Evolutionary conservation across 2,113 vertebrate genomes (phyloP), one percentile per base, ranked within the genome.

Genomic region (Hippocampus zosterae): DNA sequence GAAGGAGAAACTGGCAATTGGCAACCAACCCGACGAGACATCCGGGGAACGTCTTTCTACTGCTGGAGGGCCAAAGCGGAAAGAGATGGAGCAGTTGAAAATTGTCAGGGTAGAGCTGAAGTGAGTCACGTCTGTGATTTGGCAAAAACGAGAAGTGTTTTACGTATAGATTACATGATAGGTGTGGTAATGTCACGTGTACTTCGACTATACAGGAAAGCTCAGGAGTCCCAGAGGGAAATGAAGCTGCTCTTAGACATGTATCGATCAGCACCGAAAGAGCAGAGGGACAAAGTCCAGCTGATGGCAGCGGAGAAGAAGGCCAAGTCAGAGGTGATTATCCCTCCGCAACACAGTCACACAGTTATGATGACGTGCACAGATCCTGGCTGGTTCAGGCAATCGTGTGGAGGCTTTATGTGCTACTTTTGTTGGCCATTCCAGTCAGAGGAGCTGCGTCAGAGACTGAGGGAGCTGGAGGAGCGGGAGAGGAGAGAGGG

Each of bases 301-400:
- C 91, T 98, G 3, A 98, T 99, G 97, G 96, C 97, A 67, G 96
- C 97, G 25, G 97, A 99, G 87, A 96, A 95, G 88, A 98, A 97
- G 81, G 85, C 94, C 21, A 98, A 98, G 87, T 95, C 95, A 64
- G 97, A 99, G 95, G 96, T 98, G 87, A 74, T 5, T 16, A 27
- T 5, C 59, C 8, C 19, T 42, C 15, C 18, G 21, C 33, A 72
- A 18, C 8, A 4, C 52, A 60, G 6, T 25, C n/a, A 46, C 29
- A 21, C 18, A 19, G 9, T 21, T 37, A 15, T 23, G 10, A 42
- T 13, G 37, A 42, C n/a, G 29, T 21, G 10, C 29, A 21, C 33
- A 21, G 19, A 7, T n/a, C 3, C 11, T n/a, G 21, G 16, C 6
- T 10, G 18, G 11, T 41, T n/a, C 8, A 37, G 16, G 8, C 60